Conservation (phyloP, 2,113 vertebrate genomes). For the Gymnarchus niloticus region DNA sequence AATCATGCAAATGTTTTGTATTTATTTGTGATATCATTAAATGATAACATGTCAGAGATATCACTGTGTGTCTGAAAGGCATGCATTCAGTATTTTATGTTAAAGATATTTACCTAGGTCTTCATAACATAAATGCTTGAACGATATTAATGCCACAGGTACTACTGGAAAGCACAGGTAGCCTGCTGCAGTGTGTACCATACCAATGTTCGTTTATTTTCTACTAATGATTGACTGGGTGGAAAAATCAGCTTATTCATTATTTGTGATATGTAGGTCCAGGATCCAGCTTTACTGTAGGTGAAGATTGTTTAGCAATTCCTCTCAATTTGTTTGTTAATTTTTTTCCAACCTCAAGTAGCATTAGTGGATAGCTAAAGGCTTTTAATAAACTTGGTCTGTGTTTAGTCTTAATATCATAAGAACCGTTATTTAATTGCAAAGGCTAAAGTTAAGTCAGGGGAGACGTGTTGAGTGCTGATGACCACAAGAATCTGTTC, state of each 20-base stretch:
- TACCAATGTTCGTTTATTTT: neutral
- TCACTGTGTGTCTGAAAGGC: too few species aligned
- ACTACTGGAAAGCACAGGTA: neutral
- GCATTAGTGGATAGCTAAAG: neutral
- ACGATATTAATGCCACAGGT: neutral
- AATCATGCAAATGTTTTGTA: neutral
- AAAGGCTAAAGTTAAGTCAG: neutral
- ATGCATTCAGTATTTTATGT: too few species aligned
- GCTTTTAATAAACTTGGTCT: too few species aligned
- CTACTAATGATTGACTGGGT: neutral
- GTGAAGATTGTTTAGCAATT: neutral
- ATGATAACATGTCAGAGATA: too few species aligned
- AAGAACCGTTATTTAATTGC: neutral
- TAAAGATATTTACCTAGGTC: too few species aligned
- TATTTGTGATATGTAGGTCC: neutral
- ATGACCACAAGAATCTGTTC: neutral
- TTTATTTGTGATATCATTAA: too few species aligned
- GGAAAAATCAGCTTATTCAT: neutral
- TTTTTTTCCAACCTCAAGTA: neutral
- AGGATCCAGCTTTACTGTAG: neutral
- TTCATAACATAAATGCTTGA: too few species aligned
- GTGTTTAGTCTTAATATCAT: neutral
- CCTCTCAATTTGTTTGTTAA: neutral
- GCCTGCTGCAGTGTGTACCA: neutral
- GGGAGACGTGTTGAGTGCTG: neutral